These are phyloP conservation scores for Pipistrellus pipistrellus DNA, from an alignment of 2,797 vertebrate genomes.

Conservation along the genomic window DNA sequence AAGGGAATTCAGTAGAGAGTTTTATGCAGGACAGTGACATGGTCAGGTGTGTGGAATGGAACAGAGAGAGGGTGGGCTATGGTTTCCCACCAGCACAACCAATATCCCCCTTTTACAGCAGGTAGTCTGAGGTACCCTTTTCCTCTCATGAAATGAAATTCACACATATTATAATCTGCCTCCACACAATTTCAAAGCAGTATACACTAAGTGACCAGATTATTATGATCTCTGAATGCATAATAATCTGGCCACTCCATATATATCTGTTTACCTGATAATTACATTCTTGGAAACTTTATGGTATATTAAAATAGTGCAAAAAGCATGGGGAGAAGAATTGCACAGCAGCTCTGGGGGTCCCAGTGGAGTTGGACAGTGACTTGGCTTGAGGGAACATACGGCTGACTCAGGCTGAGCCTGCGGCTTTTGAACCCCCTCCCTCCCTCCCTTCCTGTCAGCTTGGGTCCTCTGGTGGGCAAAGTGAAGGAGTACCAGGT, in stretches of 20 bases:
- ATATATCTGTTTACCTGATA: neutral
- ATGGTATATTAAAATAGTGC: neutral
- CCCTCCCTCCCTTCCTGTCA: constrained; percentile 74
- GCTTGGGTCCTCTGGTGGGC: constrained; percentile 95
- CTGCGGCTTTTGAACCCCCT: neutral
- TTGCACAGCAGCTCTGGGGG: neutral
- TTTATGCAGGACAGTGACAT: neutral
- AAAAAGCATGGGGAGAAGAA: neutral
- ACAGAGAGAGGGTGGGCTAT: neutral
- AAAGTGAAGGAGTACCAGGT: constrained; percentile 98
- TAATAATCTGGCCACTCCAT: no score
- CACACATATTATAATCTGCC: neutral
- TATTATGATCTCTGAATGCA: no score
- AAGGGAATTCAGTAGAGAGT: neutral
- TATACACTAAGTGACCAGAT: no score
- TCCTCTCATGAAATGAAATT: neutral
- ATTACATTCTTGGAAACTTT: neutral
- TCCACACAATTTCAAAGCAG: neutral
- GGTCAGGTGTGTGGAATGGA: neutral
- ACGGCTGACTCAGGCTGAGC: neutral
- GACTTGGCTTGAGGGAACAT: neutral
- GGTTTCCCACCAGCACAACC: neutral
- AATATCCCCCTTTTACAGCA: neutral
- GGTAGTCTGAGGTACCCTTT: neutral
- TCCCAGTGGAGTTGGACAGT: neutral